Conservation (phyloP, 2,113 vertebrate species). For the Atherinomorus stipes region DNA sequence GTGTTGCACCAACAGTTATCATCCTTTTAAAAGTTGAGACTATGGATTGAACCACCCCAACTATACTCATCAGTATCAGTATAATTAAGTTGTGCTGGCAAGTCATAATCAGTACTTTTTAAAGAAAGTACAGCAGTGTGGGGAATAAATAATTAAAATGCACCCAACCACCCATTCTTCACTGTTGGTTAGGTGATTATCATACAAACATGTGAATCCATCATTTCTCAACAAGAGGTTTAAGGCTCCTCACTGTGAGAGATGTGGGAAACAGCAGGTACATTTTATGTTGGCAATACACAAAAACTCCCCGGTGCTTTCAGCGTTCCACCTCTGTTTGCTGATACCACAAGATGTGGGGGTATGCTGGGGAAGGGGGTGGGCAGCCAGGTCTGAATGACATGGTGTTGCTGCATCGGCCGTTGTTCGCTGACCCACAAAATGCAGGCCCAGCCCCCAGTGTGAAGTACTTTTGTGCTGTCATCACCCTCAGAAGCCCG, state of each 20-base stretch:
- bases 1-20: not conserved
- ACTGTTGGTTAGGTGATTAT: not conserved
- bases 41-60: not conserved
- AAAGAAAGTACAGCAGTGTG: not conserved
- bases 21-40: not conserved
- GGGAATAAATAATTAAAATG: conserved; percentile 6
- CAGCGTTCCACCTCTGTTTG: conserved; percentile 72
- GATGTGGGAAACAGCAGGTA: conserved; percentile 62
- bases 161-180: not conserved
- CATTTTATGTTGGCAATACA: conserved; percentile 65
- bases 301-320: conserved; percentile 65
- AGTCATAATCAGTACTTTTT: no score
- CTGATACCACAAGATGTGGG: conserved; percentile 74
- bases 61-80: not conserved
- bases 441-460: conserved; percentile 78
- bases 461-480: conserved; percentile 81
- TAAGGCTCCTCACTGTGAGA: conserved; percentile 39
- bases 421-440: conserved; percentile 82
- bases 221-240: conserved; percentile 69
- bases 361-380: conserved; percentile 57
- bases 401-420: conserved; percentile 71
- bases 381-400: conserved; percentile 72
- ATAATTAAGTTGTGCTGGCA: no score
- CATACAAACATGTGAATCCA: conserved; percentile 51
- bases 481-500: conserved; percentile 62